Base-by-base conservation (phyloP, 2,888 invertebrate genomes). In the Pseudoips prasinana region DNA sequence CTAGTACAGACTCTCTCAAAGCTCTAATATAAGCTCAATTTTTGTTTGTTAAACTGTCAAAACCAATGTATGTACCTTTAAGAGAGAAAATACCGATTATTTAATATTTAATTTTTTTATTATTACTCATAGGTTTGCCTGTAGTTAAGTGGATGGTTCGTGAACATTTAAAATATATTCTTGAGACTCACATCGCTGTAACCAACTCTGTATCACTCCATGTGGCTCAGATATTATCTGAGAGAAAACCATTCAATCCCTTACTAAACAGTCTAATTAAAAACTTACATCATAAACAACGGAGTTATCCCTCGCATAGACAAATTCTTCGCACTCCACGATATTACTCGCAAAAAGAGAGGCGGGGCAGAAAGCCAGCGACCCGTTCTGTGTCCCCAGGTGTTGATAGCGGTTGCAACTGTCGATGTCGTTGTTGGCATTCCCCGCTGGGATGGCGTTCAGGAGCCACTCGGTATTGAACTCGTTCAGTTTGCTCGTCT, bases 331-430 rank as follows among this genome's bases (percentile, higher is more conserved):
- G 25, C 84, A 85, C 0, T 31, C 44, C 1, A 55, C 41, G 0
- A 44, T 62, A 0, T 28, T 19, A 7, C 29, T 25, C 4, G 46
- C 54, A 45, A 85, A 85, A 3, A 78, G 25, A 7, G 46, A 31
- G 1, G 63, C 68, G 0, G 84, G 83, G 27, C 85, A 85, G 35
- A 18, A 28, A 42, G 54, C 51, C 7, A 74, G 42, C 8, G 64
- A 47, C 1, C 78, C 80, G 26, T 68, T 81, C 1, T 46, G 62
- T 2, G 20, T 20, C 0, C 20, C 56, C 1, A 47, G 32, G 0
- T 73, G 52, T 1, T 40, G 56, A 51, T 64, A 91, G 1, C 90
- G 85, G 33, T 72, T 66, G 50, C 91, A 91, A 34, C 84, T 86
- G 8, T 75, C 73, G 41, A 83, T 64, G 1, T 76, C 77, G 0